A percentile compares a stretch with the other conserved stretches of the same genome.
Conservation (phyloP, 2,797 vertebrate genomes). For the Miichthys miiuy region DNA sequence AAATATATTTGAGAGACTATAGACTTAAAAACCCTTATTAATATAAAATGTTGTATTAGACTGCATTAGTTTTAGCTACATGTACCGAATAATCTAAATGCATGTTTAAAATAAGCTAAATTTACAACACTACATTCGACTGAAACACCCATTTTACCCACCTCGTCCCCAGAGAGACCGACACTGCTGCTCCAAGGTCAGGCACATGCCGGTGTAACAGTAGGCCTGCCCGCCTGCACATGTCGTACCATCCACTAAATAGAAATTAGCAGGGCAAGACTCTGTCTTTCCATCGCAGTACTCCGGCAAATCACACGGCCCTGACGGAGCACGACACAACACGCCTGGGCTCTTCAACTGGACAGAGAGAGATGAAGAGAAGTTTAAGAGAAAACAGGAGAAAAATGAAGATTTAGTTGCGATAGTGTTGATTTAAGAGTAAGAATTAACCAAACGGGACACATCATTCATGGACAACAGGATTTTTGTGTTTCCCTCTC, state of each 20-base stretch:
- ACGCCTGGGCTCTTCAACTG: slow-evolving; percentile 92
- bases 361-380: slow-evolving; percentile 1
- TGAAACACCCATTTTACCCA: slow-evolving; percentile 59
- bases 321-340: slow-evolving; percentile 87
- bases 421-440: not conserved
- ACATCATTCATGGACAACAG: not conserved
- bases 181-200: slow-evolving; percentile 95
- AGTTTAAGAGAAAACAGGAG: not conserved
- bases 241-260: slow-evolving; percentile 90
- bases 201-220: slow-evolving; percentile 98
- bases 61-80: not conserved
- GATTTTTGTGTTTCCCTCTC: not conserved
- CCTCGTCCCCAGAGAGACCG: slow-evolving; percentile 93
- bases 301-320: slow-evolving; percentile 94
- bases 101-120: not conserved
- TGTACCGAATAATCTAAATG: not conserved
- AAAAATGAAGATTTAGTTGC: not conserved
- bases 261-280: slow-evolving; percentile 94
- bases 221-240: slow-evolving; percentile 89
- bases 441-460: not conserved
- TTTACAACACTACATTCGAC: too few species aligned
- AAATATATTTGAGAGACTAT: not conserved
- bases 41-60: not conserved
- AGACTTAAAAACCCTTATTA: not conserved
- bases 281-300: slow-evolving; percentile 93